A percentile compares a stretch with the other conserved stretches of the same genome.
These are phyloP conservation scores for Silurus lanzhouensis DNA, from an alignment of 2,797 vertebrate species.

Conservation along the genomic window DNA sequence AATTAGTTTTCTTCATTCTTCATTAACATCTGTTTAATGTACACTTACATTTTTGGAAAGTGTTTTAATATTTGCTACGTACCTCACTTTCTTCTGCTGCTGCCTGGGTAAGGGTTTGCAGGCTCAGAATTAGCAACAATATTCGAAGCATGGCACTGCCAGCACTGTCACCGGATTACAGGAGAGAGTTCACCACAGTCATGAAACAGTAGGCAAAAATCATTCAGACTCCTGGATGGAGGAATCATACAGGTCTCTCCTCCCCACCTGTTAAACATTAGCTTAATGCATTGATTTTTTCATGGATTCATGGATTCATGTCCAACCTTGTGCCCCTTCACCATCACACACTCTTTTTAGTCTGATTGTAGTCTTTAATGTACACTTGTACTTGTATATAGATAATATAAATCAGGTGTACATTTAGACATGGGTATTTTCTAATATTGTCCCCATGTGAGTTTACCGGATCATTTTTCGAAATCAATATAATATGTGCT, in stretches of 20 bases:
- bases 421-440: neutral
- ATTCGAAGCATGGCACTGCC: slow-evolving; percentile 40
- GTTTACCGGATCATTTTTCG: neutral
- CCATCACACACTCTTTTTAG: neutral
- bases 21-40: neutral
- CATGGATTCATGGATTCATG: neutral
- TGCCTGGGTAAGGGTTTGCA: slow-evolving; percentile 26
- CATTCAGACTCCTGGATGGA: neutral
- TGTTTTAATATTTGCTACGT: neutral
- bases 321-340: neutral
- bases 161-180: slow-evolving; percentile 13
- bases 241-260: neutral
- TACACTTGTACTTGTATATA: neutral
- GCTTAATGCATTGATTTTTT: slow-evolving; percentile 53
- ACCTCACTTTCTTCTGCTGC: slow-evolving; percentile 18
- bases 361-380: neutral
- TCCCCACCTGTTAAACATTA: slow-evolving; percentile 59
- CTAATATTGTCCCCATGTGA: neutral
- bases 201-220: neutral
- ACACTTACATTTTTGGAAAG: neutral
- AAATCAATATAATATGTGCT: neutral
- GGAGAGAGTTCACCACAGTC: neutral
- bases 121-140: slow-evolving; percentile 44
- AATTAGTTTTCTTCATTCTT: neutral
- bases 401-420: neutral